These are phyloP conservation scores for Alfaro cultratus DNA, from an alignment of 2,797 vertebrate species.

Conservation along the genomic window DNA sequence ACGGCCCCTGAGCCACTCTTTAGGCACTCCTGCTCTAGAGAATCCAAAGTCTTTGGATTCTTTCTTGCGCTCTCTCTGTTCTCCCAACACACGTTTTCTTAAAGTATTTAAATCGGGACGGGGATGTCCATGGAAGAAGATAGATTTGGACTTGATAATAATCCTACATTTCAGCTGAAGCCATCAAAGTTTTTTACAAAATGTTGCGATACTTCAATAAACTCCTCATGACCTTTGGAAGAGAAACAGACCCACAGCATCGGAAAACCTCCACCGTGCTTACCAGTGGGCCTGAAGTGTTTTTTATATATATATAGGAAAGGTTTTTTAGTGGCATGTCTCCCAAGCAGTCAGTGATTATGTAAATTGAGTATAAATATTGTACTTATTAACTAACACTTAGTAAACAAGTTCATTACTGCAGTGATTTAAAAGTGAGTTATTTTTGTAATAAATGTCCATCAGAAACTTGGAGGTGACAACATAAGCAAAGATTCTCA, in stretches of 20 bases:
- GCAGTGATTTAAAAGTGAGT: neutral
- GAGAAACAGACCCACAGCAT: neutral
- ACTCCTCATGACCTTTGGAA: neutral
- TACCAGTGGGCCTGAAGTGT: neutral
- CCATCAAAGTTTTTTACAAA: too few species aligned
- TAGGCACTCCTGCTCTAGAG: too few species aligned
- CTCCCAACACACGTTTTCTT: neutral
- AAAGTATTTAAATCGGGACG: neutral
- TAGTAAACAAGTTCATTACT: neutral
- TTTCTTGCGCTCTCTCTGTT: neutral
- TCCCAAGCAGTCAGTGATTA: neutral
- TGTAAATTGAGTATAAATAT: neutral
- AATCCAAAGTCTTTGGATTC: too few species aligned
- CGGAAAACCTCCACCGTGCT: neutral
- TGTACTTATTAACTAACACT: neutral
- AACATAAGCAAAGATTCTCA: neutral
- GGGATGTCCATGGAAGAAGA: neutral
- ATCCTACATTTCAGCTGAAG: too few species aligned
- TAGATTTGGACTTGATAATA: neutral
- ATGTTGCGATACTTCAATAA: neutral
- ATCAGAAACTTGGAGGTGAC: neutral
- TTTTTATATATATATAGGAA: neutral
- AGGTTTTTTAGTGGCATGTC: neutral
- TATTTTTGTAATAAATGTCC: neutral
- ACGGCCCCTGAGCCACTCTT: too few species aligned